These are phyloP conservation scores for Danio jaintianensis DNA, from an alignment of 2,797 vertebrate species.

Conservation along the genomic window DNA sequence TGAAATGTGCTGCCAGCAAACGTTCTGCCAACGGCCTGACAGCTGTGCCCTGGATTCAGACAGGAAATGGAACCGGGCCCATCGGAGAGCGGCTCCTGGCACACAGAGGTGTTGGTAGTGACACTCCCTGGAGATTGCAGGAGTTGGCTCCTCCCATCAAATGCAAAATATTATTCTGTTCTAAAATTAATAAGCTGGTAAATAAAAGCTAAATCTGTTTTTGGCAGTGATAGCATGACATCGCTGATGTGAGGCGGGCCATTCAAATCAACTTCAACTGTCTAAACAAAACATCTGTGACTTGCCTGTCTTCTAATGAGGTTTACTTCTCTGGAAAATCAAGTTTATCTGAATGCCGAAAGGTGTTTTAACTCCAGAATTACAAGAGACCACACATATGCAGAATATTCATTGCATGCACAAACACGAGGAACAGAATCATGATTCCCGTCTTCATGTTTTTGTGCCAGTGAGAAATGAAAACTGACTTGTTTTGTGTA, in stretches of 20 bases:
- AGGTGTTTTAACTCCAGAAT: not conserved
- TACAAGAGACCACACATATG: not conserved
- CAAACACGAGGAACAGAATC: conserved; percentile 1
- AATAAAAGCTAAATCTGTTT: not conserved
- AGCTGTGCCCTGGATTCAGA: conserved; percentile 47
- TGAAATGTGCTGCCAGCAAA: conserved; percentile 11
- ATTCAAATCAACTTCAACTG: not conserved
- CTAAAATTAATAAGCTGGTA: not conserved
- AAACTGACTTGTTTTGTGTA: not conserved
- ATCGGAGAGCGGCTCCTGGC: conserved; percentile 1
- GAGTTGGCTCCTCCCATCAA: not conserved
- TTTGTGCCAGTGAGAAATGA: not conserved
- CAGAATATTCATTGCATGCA: not conserved
- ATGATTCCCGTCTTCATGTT: too few species aligned
- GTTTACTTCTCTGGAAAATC: conserved; percentile 15
- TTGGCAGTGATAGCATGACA: not conserved
- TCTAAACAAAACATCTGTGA: not conserved
- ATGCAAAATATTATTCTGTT: not conserved
- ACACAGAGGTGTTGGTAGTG: conserved; percentile 2
- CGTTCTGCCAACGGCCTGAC: conserved; percentile 8
- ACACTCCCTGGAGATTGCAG: conserved; percentile 1
- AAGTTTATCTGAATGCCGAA: not conserved
- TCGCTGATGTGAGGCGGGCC: not conserved
- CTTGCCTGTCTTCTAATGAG: not conserved
- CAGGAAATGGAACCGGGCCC: conserved; percentile 16